Base-by-base conservation (phyloP, 2,888 invertebrate species). In the Thymelicus sylvestris region DNA sequence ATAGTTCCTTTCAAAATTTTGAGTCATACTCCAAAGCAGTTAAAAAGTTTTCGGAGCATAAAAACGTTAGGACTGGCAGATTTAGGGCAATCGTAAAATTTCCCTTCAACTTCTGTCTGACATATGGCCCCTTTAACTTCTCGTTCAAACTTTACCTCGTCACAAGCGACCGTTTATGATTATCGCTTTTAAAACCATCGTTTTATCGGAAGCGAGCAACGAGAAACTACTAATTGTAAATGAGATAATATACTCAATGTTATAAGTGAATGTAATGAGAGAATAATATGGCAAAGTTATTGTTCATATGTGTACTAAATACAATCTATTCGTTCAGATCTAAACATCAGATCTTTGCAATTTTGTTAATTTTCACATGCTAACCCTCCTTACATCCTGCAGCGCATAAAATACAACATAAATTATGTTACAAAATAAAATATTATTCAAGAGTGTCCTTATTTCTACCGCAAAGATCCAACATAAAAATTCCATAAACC, bases 11-110 rank as follows among this genome's bases (percentile, higher is more conserved):
- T 55, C 31, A 64, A 55, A 52, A 66, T 57, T 59, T 57, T 39
- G 7, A 41, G 41, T 52, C 65, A 31, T 31, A 47, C 67, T 48
- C 65, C 41, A 55, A 55, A 41, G 52, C 15, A 15, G 48, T 50
- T 67, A 61, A 67, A 67, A 67, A 67, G n/a, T 61, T 67, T 67
- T 59, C 38, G 60, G 52, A n/a, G 19, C 67, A 31, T 67, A 67
- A 67, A 67, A 62, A 62, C 67, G 67, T 61, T 55, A 69, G 63
- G 31, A 47, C 38, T 68, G 68, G 57, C 68, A 69, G 68, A 69
- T 69, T 63, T 69, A 69, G 68, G 44, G 63, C 68, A 64, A 69
- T 69, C 68, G 68, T 69, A 69, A 69, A 69, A 69, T 55, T 55
- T 69, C 68, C 68, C 68, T 68, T 69, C 38, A 69, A 69, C 63